Percentiles rank a stretch among this genome's conserved stretches.
Conservation (phyloP, 1,140 invertebrate genomes). For the Drosophila sp. region DNA sequence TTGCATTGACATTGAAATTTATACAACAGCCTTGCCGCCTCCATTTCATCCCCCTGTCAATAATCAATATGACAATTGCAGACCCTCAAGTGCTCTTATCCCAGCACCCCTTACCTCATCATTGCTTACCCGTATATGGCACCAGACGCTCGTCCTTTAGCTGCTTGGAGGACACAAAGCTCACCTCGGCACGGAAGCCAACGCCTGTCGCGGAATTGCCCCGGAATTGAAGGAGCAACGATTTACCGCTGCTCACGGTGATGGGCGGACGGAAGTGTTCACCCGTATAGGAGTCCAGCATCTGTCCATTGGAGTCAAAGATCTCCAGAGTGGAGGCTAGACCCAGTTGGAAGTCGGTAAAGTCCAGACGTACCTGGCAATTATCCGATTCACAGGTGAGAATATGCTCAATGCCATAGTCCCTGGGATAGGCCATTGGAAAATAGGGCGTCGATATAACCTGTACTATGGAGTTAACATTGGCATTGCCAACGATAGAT, state of each 20-base stretch:
- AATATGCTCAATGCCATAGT: slow-evolving; percentile 89
- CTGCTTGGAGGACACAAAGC: slow-evolving; percentile 86
- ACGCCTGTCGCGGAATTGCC: slow-evolving; percentile 89
- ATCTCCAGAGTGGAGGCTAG: slow-evolving; percentile 90
- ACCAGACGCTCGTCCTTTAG: slow-evolving; percentile 86
- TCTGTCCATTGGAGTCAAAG: slow-evolving; percentile 89
- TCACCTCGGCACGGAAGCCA: slow-evolving; percentile 89
- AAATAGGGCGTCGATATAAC: slow-evolving; percentile 89
- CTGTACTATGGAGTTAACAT: slow-evolving; percentile 69
- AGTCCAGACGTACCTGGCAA: slow-evolving; percentile 88
- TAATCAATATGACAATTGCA: slow-evolving; percentile 77
- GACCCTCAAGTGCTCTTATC: slow-evolving; percentile 62
- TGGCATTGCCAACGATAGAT: slow-evolving; percentile 63
- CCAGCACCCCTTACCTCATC: not conserved
- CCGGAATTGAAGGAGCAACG: slow-evolving; percentile 88
- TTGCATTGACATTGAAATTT: slow-evolving; percentile 72
- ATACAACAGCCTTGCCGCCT: slow-evolving; percentile 9
- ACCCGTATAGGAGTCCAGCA: slow-evolving; percentile 88
- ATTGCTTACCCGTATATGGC: slow-evolving; percentile 86
- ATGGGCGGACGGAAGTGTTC: slow-evolving; percentile 89
- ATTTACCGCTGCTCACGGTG: slow-evolving; percentile 88
- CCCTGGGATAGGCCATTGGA: slow-evolving; percentile 88
- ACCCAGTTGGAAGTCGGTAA: slow-evolving; percentile 90
- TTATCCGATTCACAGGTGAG: slow-evolving; percentile 86
- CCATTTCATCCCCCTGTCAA: slow-evolving; percentile 14